Percentiles rank a stretch among this genome's conserved stretches.
These are phyloP conservation scores for Prunella fulvescens DNA, from an alignment of 2,113 vertebrate genomes.

Conservation along the genomic window DNA sequence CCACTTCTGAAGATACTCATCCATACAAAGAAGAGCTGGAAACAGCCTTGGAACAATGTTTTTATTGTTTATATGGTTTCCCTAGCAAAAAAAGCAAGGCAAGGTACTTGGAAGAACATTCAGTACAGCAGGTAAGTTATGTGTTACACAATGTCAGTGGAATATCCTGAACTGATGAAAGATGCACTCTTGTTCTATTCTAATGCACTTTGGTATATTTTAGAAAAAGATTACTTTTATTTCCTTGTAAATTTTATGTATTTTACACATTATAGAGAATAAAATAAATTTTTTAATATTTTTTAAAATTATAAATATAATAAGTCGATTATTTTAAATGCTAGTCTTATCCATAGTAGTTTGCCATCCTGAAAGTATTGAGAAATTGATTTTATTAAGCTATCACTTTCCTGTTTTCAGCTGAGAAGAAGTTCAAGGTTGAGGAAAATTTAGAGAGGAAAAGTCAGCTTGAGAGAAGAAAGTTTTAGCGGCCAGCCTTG, in stretches of 20 bases:
- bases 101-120: slow-evolving; percentile 95
- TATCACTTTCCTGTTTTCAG: slow-evolving; percentile 39
- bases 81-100: slow-evolving; percentile 99
- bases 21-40: slow-evolving; percentile 96
- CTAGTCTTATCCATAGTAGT: neutral
- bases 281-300: neutral
- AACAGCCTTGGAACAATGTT: slow-evolving; percentile 93
- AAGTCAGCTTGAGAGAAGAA: slow-evolving; percentile 43
- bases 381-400: neutral
- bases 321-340: neutral
- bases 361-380: neutral
- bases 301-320: neutral
- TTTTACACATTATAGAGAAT: neutral
- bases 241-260: neutral
- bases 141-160: neutral
- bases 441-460: slow-evolving; percentile 31
- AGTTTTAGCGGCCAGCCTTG: slow-evolving; percentile 14
- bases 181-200: neutral
- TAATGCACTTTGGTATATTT: neutral
- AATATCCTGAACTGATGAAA: neutral
- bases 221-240: neutral
- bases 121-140: slow-evolving; percentile 84
- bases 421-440: slow-evolving; percentile 10
- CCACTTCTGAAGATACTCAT: slow-evolving; percentile 78
- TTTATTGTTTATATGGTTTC: slow-evolving; percentile 92